Base-by-base conservation (phyloP, 2,113 vertebrate species). In the Tragelaphus strepsiceros region DNA sequence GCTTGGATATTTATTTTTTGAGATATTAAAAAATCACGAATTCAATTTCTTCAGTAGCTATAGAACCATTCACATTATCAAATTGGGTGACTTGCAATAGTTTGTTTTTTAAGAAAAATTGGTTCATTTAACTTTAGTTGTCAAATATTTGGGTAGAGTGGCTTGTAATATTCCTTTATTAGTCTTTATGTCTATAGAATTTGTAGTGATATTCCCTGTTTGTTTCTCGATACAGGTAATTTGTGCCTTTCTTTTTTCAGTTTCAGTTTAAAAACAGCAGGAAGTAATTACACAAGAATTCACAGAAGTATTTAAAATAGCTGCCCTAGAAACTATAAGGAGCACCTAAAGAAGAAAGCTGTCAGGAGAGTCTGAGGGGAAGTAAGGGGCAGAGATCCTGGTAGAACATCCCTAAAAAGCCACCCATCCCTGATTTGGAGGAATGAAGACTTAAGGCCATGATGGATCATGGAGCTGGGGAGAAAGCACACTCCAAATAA, bases 211-310 rank as follows among this genome's bases (percentile, higher is more conserved):
- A 85, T 26, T 22, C 24, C 53, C 49, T 74, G 7, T 93, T 92
- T 90, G 24, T 92, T 78, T 85, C n/a, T 77, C 59, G 24, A 82
- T 51, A 43, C 11, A 67, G 80, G 61, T 54, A 90, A 90, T 96
- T 87, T 83, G 28, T 56, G 17, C 78, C 39, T 90, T n/a, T 62
- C 35, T 59, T 61, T 43, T 74, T 77, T 74, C 62, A 91, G 93
- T 97, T 98, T 98, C 90, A 95, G 82, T 84, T 90, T 94, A 87
- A 96, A 39, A 98, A 87, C 51, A 96, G 77, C 78, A 97, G 71
- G 95, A 82, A 97, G 62, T 97, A 98, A 98, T 94, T 91, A 88
- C 54, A 61, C 30, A 90, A 83, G 92, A 49, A 82, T 93, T 98
- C 87, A 59, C 19, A 98, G 49, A 51, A 92, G n/a, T 30, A 53